Conservation (phyloP, 1,140 invertebrate genomes). For the Chlorops oryzae region DNA sequence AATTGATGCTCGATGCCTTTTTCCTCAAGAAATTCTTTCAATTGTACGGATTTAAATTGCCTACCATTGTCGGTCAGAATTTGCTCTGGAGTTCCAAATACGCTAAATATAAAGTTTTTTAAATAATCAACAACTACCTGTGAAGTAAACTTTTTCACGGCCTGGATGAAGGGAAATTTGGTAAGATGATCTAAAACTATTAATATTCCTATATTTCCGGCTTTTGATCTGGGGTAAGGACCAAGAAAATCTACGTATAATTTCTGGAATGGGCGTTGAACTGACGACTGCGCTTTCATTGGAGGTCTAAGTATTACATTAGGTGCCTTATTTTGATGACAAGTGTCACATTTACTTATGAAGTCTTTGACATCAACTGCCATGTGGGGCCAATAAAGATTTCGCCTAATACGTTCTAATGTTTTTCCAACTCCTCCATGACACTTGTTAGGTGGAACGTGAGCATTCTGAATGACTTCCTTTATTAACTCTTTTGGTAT, state of each 20-base stretch:
- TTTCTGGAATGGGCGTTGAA: background rate
- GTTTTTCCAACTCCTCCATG: too few relatives aligned
- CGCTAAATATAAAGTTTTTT: too few relatives aligned
- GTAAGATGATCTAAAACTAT: conserved; percentile 2
- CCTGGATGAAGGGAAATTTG: conserved; percentile 6
- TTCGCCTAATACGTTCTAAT: too few relatives aligned
- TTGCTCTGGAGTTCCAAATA: too few relatives aligned
- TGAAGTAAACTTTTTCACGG: too few relatives aligned
- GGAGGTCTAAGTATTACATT: too few relatives aligned
- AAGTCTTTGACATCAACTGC: too few relatives aligned
- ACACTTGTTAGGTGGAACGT: conserved; percentile 1
- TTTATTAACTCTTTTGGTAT: background rate
- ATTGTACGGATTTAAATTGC: background rate
- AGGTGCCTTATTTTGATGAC: too few relatives aligned
- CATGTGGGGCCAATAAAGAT: too few relatives aligned
- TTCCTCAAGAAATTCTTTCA: background rate
- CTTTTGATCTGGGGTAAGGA: conserved; percentile 4
- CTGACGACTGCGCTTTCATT: background rate
- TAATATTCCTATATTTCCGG: background rate
- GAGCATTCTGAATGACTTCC: background rate
- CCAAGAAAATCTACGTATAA: conserved; percentile 2
- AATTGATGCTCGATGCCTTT: background rate
- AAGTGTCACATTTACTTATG: too few relatives aligned
- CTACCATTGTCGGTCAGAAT: background rate
- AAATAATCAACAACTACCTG: too few relatives aligned